These are phyloP conservation scores for Drosophila paulistorum DNA, from an alignment of 1,140 invertebrate species.

Conservation along the genomic window DNA sequence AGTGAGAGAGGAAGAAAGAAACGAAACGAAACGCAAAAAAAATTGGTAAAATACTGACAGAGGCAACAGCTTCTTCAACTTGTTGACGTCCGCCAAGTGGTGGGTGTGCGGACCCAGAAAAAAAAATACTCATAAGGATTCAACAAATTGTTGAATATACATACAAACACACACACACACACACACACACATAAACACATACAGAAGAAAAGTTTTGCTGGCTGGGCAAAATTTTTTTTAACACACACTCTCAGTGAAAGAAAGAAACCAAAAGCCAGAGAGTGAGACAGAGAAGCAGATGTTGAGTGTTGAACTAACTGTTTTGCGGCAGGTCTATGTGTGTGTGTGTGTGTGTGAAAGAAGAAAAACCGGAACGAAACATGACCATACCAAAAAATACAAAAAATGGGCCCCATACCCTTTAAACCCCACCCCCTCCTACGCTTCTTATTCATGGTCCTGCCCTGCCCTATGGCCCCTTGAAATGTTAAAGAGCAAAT, in stretches of 20 bases:
- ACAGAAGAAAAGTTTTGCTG: background rate
- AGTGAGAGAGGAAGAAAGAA: too few species aligned
- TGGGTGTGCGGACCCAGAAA: conserved; percentile 57
- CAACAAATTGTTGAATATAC: conserved; percentile 80
- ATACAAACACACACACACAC: conserved; percentile 41
- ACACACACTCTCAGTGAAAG: background rate
- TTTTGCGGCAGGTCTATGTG: conserved; percentile 58
- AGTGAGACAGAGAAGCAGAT: conserved; percentile 17
- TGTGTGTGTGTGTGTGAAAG: conserved; percentile 26
- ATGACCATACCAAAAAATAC: conserved; percentile 25
- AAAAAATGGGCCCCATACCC: background rate
- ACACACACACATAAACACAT: background rate
- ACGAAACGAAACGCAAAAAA: background rate
- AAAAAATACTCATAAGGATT: conserved; percentile 64
- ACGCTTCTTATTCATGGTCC: background rate
- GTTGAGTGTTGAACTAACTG: conserved; percentile 72
- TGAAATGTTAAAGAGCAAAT: conserved; percentile 78
- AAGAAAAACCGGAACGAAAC: conserved; percentile 63
- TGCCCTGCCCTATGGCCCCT: conserved; percentile 38
- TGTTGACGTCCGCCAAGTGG: conserved; percentile 76
- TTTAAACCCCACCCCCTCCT: background rate
- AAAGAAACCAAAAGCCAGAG: background rate
- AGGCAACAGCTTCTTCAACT: conserved; percentile 57
- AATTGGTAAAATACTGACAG: conserved; percentile 12
- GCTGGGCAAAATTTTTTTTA: conserved; percentile 2